Base-by-base conservation (phyloP, 2,113 vertebrate genomes). In the Ammodytes dubius region DNA sequence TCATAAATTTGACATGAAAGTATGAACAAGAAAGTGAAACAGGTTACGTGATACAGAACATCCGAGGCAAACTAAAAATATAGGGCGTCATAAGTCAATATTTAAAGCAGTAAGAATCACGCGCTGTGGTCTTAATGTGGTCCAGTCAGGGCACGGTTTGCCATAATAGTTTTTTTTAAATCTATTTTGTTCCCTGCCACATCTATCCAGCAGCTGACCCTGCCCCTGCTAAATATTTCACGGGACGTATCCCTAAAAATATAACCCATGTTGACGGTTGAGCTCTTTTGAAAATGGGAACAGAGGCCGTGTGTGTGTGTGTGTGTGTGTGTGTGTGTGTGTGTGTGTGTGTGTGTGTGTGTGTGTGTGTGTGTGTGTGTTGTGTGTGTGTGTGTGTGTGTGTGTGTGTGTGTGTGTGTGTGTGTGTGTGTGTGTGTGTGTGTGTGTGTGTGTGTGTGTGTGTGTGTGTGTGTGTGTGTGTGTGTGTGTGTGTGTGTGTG, bases 221-320 rank as follows among this genome's bases (percentile, higher is more conserved):
- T 50, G 54, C 68, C 70, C 42, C 67, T 64, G 82, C 76, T 81
- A 80, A 91, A 88, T 89, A 91, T 91, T 90, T 91, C 69, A 85
- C 74, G 63, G 66, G 63, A 87, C 80, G 49, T 82, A 49, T 85
- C 63, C 82, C 85, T 85, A 83, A 90, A 92, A 88, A 80, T 77
- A 74, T 70, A 79, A 79, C 52, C 57, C 37, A 35, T 78, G 88
- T 80, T 72, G 81, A 86, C 61, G 67, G 77, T 85, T 83, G 84
- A 73, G 74, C 78, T 79, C 74, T 90, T 77, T 79, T 27, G 27
- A 65, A 91, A 88, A 85, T 35, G 84, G 73, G 69, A 88, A 91
- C 87, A 91, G 86, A 79, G 87, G 74, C 78, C 45, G 77, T 3
- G 84, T 91, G 40, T 92, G 89, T 92, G 84, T 77, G 77, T 27